Base-by-base conservation (phyloP, 2,797 vertebrate species). In the Halcyon chelicuti region DNA sequence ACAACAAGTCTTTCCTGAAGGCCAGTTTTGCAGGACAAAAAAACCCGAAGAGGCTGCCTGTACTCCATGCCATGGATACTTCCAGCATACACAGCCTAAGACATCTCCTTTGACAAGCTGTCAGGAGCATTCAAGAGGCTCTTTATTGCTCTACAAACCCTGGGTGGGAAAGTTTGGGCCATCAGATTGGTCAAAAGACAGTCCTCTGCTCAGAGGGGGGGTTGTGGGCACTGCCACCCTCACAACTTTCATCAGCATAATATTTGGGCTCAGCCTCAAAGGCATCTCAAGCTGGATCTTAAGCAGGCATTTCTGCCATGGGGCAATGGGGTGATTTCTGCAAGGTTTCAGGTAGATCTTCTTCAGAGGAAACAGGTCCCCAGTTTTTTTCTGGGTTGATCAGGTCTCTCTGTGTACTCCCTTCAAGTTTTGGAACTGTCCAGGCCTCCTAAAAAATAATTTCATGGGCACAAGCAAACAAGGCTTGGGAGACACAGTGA, bases 71-170 rank as follows among this genome's bases (percentile, higher is more conserved):
- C 33, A 4, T 3, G 52, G 65, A 60, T 65, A 49, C 20, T 46
- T 63, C 37, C 72, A 54, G 26, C 11, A 31, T 2, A 23, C 25
- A 10, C n/a, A 72, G 22, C 6, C 1, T 39, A 42, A 71, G 70
- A 68, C 0, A 5, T 71, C 76, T 83, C 55, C 18, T 35, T 26
- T 83, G 81, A 88, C 74, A 71, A 68, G 90, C 65, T 96, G 78
- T 94, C 66, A 83, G 46, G 83, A 65, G 51, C 55, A 52, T 82
- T 90, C 76, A 88, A 29, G 86, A 60, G 52, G 35, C 54, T 70
- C 71, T 13, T 84, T 37, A 51, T 16, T 63, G 60, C 54, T 76
- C 49, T 76, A 10, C 67, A 65, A 47, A 46, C 35, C 54, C 54
- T 40, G 40, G 7, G 5, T 51, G 23, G 52, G 74, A 91, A 90